phyloP scores from a whole-genome alignment of 2,888 invertebrate genomes.

The Macrophya alboannulata region DNA sequence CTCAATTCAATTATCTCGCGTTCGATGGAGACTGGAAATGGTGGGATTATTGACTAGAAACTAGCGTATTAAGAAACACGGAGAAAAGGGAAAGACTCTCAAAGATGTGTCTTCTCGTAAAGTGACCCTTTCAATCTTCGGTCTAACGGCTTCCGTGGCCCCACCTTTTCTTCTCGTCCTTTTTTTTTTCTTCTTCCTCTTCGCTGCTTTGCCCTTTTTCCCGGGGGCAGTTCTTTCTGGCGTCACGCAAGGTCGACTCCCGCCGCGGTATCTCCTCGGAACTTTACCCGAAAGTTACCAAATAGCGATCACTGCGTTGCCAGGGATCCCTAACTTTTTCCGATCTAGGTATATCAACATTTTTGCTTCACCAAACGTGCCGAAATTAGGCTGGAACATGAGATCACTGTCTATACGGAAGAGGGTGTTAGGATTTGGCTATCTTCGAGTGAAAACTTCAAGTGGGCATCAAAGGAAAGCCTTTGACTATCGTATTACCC shows the following conservation, averaged over 20 bases:
- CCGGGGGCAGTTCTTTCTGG: neutral
- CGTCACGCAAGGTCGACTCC: slow-evolving; percentile 33
- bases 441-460: neutral
- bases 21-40: slow-evolving; percentile 11
- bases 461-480: neutral
- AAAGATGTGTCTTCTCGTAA: slow-evolving; percentile 44
- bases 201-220: slow-evolving; percentile 6
- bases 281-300: slow-evolving; percentile 17
- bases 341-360: neutral
- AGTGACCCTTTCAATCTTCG: slow-evolving; percentile 48
- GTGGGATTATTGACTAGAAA: slow-evolving; percentile 44
- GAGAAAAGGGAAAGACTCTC: slow-evolving; percentile 27
- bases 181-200: slow-evolving; percentile 9
- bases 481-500: neutral
- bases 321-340: slow-evolving; percentile 24
- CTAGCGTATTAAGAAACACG: slow-evolving; percentile 43
- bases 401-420: neutral
- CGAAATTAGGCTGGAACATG: neutral
- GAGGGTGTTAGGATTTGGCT: neutral
- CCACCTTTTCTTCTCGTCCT: slow-evolving; percentile 28
- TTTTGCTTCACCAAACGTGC: slow-evolving; percentile 5
- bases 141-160: slow-evolving; percentile 45
- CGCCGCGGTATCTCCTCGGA: slow-evolving; percentile 4
- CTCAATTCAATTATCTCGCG: slow-evolving; percentile 44
- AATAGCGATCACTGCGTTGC: slow-evolving; percentile 16